Base-by-base conservation (phyloP, 2,113 vertebrate species). In the Lucifuga dentata region DNA sequence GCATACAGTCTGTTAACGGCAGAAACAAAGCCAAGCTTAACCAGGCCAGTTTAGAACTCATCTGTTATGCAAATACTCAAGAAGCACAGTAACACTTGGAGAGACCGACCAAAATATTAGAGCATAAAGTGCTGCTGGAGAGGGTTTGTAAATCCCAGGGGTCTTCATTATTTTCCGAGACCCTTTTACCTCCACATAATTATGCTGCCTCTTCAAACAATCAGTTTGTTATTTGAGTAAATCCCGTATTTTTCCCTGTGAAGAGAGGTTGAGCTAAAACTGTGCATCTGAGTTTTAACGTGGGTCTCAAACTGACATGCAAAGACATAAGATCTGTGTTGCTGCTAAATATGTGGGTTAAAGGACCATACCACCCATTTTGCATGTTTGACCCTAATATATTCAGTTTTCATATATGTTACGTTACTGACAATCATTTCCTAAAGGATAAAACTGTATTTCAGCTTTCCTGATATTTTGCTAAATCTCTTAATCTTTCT, bases 81-180 rank as follows among this genome's bases (percentile, higher is more conserved):
- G 35, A 17, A 59, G 50, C 52, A 68, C 45, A 67, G 63, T 26
- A 56, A 84, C 76, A 70, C 69, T 59, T 32, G 48, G 39, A 83
- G 76, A 79, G 52, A 72, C 59, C 73, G 36, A 56, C 76, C 70
- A 51, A 67, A 83, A 83, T 75, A 86, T 75, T 29, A 66, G 63
- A 68, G 48, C 57, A 57, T 72, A 88, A 86, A 84, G 76, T 86
- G 80, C 86, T 88, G 85, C 81, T 63, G 55, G 50, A 70, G 76
- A 77, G 65, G 26, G 57, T 78, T 85, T 77, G 68, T 38, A 49
- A 83, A 60, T 77, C 89, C 76, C 88, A 11, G 6, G 76, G 78
- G 88, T 82, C 80, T 79, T 88, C 78, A 87, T 91, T 91, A 89
- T 86, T 91, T 87, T 89, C 77, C 83, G 84, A 89, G 82, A 87